Evolutionary conservation across 2,797 vertebrate species (phyloP).

Genomic region (Pteropus rufus): DNA sequence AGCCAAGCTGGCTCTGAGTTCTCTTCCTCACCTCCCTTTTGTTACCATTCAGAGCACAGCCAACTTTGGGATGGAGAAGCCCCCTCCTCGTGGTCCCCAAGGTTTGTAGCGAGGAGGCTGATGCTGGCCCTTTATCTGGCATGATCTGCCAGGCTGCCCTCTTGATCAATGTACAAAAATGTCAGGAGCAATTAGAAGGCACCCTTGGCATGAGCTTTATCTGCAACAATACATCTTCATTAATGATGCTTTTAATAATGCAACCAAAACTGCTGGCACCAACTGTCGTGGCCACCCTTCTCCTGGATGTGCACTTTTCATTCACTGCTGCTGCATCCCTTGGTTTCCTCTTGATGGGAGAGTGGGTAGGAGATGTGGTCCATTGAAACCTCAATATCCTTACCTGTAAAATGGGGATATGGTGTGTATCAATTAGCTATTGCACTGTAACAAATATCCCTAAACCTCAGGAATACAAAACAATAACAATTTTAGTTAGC

Average conservation of each 20-base stretch:
- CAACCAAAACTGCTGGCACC: conserved; percentile 50
- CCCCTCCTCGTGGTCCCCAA: neutral
- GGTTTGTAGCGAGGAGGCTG: neutral
- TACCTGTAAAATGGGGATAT: neutral
- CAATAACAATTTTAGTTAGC: neutral
- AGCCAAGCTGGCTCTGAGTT: neutral
- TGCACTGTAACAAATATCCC: neutral
- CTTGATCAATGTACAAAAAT: neutral
- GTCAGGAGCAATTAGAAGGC: conserved; percentile 68
- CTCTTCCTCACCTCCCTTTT: neutral
- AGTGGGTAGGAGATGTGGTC: neutral
- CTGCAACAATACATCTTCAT: conserved; percentile 43
- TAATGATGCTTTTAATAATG: conserved; percentile 49
- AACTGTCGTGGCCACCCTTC: conserved; percentile 46
- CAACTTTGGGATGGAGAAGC: neutral
- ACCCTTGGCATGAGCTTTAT: conserved; percentile 51
- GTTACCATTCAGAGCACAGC: neutral
- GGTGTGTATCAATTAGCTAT: rapidly evolving
- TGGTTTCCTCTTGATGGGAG: neutral
- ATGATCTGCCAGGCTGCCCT: conserved; percentile 6
- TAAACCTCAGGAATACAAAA: neutral
- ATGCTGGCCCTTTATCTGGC: conserved; percentile 27
- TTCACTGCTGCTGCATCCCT: neutral
- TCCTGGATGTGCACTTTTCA: conserved; percentile 28
- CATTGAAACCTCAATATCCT: neutral